phyloP scores from a whole-genome alignment of 2,797 vertebrate genomes.

The Antrozous pallidus region DNA sequence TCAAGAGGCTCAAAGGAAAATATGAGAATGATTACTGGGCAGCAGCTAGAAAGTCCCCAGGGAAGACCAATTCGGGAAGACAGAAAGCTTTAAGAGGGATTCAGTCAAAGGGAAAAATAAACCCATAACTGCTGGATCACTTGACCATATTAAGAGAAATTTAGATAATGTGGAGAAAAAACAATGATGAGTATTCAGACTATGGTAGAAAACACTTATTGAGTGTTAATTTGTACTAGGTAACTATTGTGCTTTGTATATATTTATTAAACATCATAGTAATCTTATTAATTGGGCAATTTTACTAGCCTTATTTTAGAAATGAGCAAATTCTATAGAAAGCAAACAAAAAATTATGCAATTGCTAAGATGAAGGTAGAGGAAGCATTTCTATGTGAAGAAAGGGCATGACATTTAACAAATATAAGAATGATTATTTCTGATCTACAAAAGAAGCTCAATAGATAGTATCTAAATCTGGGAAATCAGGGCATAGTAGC shows the following conservation, averaged over 20 bases:
- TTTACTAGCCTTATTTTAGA: not conserved
- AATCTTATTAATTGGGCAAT: not conserved
- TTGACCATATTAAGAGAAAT: not conserved
- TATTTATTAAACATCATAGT: not conserved
- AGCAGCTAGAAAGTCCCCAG: not conserved
- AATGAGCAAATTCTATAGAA: not conserved
- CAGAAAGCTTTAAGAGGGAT: not conserved
- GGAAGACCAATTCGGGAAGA: not conserved
- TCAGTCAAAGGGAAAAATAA: not conserved
- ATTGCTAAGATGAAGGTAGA: not conserved
- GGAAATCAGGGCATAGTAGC: not conserved
- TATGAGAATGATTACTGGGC: not conserved
- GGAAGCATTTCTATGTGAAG: not conserved
- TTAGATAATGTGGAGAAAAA: not conserved
- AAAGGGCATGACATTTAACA: not conserved
- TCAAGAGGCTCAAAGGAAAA: not conserved
- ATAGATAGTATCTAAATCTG: not conserved
- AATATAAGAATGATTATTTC: not conserved
- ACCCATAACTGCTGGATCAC: not conserved
- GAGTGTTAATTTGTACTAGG: not conserved
- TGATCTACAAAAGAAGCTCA: not conserved
- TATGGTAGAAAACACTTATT: not conserved
- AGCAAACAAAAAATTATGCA: not conserved
- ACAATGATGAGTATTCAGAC: not conserved
- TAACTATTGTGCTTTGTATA: not conserved